phyloP scores from a whole-genome alignment of 2,113 vertebrate species.

The Campylomormyrus numenius region DNA sequence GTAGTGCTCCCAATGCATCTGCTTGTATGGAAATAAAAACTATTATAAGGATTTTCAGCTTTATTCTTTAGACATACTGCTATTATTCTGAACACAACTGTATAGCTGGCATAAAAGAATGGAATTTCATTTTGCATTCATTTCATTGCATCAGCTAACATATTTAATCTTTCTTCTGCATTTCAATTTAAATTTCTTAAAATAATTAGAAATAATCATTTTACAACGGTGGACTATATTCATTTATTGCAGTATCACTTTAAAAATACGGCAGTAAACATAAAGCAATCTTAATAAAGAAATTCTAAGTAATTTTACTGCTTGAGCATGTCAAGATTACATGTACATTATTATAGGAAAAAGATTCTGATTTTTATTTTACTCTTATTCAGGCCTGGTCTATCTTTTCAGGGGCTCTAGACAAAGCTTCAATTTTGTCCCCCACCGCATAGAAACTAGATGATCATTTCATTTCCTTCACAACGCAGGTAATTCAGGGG shows the following conservation, averaged over 20 bases:
- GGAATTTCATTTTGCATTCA: not conserved
- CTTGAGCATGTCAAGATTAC: not conserved
- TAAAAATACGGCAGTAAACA: not conserved
- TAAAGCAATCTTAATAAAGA: not conserved
- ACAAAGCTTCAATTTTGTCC: not conserved
- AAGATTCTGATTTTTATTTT: not conserved
- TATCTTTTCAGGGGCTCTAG: not conserved
- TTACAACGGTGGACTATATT: not conserved
- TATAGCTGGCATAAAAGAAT: not conserved
- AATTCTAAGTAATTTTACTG: not conserved
- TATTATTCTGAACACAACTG: too few relatives aligned
- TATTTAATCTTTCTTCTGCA: not conserved
- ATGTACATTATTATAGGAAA: not conserved
- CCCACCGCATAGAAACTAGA: not conserved
- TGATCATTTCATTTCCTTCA: not conserved
- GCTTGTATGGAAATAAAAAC: too few relatives aligned
- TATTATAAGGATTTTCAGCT: too few relatives aligned
- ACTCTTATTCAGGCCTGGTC: not conserved
- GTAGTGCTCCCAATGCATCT: too few relatives aligned
- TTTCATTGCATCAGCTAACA: not conserved
- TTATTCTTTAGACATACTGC: too few relatives aligned
- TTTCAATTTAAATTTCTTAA: not conserved
- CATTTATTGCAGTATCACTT: not conserved
- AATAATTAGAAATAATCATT: not conserved
- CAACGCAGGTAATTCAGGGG: not conserved